A percentile compares a stretch with the other conserved stretches of the same genome.
Evolutionary conservation across 2,888 invertebrate genomes (phyloP).

Genomic region (Lordiphosa andalusiaca): DNA sequence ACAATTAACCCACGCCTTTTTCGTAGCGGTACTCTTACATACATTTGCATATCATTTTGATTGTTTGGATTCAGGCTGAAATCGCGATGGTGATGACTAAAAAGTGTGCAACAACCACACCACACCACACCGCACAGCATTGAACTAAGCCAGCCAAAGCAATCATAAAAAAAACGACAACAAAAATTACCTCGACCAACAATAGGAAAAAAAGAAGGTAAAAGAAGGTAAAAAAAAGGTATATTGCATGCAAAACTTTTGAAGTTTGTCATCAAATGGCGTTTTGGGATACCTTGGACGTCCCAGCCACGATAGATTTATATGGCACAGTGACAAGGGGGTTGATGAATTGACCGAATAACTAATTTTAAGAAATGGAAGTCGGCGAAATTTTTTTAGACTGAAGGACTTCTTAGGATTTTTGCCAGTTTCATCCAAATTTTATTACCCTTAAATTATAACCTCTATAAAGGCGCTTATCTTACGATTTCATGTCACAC

Average conservation of each 20-base stretch:
- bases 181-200: constrained; percentile 50
- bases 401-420: too few species aligned
- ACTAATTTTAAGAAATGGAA: background rate
- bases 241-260: constrained; percentile 66
- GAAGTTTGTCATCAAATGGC: constrained; percentile 75
- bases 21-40: constrained; percentile 76
- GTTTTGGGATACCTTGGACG: constrained; percentile 43
- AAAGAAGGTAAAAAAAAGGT: constrained; percentile 46
- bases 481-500: too few species aligned
- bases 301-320: constrained; percentile 7
- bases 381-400: too few species aligned
- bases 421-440: too few species aligned
- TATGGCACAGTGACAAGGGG: constrained; percentile 13
- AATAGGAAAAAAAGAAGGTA: constrained; percentile 40
- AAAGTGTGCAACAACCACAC: constrained; percentile 59
- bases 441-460: too few species aligned
- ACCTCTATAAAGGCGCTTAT: too few species aligned
- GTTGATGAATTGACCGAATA: background rate
- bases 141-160: constrained; percentile 15
- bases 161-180: constrained; percentile 41
- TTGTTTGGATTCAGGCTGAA: constrained; percentile 55
- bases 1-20: constrained; percentile 79
- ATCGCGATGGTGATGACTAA: constrained; percentile 64
- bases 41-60: constrained; percentile 78
- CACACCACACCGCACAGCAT: constrained; percentile 28